Evolutionary conservation across 1,140 invertebrate species (phyloP), one percentile per base, ranked within the genome.

Genomic region (Heliconius hewitsoni): DNA sequence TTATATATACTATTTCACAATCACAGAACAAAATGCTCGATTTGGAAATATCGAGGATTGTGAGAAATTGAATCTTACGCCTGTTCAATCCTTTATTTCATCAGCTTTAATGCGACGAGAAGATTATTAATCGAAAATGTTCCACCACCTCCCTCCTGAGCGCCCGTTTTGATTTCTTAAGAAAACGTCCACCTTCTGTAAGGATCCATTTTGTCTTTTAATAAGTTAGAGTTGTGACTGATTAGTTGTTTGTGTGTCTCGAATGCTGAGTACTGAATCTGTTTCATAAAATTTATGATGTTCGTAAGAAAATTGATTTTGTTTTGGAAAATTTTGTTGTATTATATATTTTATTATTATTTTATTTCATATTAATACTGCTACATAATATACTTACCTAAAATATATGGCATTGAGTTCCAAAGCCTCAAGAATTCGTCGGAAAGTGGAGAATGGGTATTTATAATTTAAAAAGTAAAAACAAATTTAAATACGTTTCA

Each of bases 61-160:
- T 92, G 89, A 90, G 86, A 92, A 93, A 93, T 91, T 93, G 90
- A 89, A 92, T 93, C 88, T 90, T 84, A 90, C 90, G 90, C 88
- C 84, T 79, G 84, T 83, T 89, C 89, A 91, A 91, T 89, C 89
- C 89, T 90, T 91, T 91, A 89, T 91, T 91, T 90, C 86, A 88
- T 87, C 86, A 86, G 84, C 82, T 79, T 87, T 90, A 91, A 90
- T 90, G 84, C 86, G 82, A 87, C 82, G 84, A 90, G 87, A 86
- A 89, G 86, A 86, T 91, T 93, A 93, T 91, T 91, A 93, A 91
- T 79, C 78, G 73, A 55, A 79, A 80, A 76, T 76, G 89, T 89
- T 85, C 23, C 23, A 81, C 85, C 42, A 37, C 84, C 83, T 82
- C 81, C 84, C 83, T 82, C 80, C 80, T 81, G 66, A 34, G 52